phyloP scores from a whole-genome alignment of 2,113 vertebrate genomes.

The Charadrius vociferus region DNA sequence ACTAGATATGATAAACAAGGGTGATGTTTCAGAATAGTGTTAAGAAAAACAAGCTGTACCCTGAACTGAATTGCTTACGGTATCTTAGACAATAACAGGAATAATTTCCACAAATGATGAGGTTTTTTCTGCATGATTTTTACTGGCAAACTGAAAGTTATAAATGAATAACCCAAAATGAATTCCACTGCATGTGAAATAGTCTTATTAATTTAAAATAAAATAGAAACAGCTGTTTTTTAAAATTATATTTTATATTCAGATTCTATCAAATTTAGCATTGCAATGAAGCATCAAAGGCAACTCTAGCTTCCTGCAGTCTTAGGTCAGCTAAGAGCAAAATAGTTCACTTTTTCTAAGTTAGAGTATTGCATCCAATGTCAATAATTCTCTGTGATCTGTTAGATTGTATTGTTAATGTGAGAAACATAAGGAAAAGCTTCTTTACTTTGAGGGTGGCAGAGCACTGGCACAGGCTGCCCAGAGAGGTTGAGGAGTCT shows the following conservation, averaged over 20 bases:
- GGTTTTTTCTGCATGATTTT: not conserved
- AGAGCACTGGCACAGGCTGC: too few relatives aligned
- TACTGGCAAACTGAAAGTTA: not conserved
- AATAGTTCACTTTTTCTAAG: not conserved
- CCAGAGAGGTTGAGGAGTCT: too few relatives aligned
- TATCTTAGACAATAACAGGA: not conserved
- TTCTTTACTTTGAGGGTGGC: too few relatives aligned
- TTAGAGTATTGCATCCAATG: not conserved
- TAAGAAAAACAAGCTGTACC: not conserved
- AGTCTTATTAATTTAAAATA: not conserved
- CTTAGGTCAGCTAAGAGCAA: not conserved
- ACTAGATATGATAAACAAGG: not conserved
- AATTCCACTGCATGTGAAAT: not conserved
- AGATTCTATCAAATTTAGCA: not conserved
- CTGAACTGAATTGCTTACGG: not conserved
- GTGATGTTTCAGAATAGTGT: not conserved
- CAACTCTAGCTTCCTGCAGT: not conserved
- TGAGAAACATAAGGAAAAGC: too few relatives aligned
- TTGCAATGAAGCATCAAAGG: not conserved
- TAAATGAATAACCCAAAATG: not conserved
- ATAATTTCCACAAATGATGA: not conserved
- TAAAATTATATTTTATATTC: not conserved
- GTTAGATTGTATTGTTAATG: not conserved
- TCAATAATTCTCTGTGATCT: not conserved
- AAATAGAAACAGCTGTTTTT: not conserved